Conservation (phyloP, 2,113 vertebrate genomes). For the Enhydra lutris region DNA sequence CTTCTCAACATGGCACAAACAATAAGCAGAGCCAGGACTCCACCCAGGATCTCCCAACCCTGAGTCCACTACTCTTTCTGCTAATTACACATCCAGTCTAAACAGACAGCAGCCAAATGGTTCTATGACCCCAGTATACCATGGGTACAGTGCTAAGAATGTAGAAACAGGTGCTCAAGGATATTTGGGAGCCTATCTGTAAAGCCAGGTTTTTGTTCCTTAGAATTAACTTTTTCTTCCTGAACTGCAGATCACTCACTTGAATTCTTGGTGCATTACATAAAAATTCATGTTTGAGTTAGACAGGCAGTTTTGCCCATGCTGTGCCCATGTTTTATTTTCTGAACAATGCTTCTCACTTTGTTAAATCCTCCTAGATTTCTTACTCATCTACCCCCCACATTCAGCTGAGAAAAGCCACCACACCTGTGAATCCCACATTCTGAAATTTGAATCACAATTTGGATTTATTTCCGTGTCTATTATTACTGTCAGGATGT, state of each 20-base stretch:
- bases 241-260: background rate
- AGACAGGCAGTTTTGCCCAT: constrained; percentile 35
- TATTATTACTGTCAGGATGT: constrained; percentile 54
- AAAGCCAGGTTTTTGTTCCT: background rate
- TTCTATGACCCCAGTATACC: background rate
- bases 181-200: background rate
- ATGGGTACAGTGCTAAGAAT: background rate
- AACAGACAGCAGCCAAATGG: background rate
- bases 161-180: background rate
- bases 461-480: constrained; percentile 58
- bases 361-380: constrained; percentile 47
- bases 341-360: constrained; percentile 25
- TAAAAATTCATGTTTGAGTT: constrained; percentile 39
- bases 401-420: constrained; percentile 48
- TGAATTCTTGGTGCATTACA: constrained; percentile 23
- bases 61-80: background rate
- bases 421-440: constrained; percentile 55
- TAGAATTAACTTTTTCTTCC: constrained; percentile 30
- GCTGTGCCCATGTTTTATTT: constrained; percentile 21
- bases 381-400: constrained; percentile 38
- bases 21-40: background rate
- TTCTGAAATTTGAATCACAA: constrained; percentile 64
- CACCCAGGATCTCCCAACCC: background rate
- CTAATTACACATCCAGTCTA: background rate
- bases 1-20: background rate